Percentiles rank a stretch among this genome's conserved stretches.
Conservation (phyloP, 2,113 vertebrate species). For the Brachirus orientalis region DNA sequence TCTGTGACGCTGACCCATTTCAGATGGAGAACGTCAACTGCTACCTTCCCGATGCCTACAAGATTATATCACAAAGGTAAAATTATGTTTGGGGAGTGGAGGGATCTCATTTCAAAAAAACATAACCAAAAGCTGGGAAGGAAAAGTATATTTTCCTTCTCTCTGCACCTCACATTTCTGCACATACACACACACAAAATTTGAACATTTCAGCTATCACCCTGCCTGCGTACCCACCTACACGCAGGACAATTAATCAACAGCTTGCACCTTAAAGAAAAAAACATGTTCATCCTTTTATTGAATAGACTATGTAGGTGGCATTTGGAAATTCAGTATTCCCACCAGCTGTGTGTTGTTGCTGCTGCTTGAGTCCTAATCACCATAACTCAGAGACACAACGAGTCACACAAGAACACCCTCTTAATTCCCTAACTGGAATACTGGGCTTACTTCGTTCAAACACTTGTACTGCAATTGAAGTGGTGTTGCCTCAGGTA, state of each 20-base stretch:
- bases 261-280: conserved; percentile 31
- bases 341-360: conserved; percentile 58
- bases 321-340: conserved; percentile 53
- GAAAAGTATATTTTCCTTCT: conserved; percentile 9
- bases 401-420: conserved; percentile 60
- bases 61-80: conserved; percentile 99
- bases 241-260: conserved; percentile 42
- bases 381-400: conserved; percentile 47
- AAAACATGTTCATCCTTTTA: conserved; percentile 18
- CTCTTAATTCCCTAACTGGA: conserved; percentile 63
- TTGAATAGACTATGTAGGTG: conserved; percentile 49
- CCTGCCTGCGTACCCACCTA: conserved; percentile 23
- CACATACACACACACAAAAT: conserved; percentile 20
- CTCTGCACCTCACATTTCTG: not conserved
- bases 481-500: conserved; percentile 68
- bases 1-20: conserved; percentile 98
- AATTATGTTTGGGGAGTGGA: conserved; percentile 14
- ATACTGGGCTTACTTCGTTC: conserved; percentile 70
- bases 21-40: conserved; percentile 99
- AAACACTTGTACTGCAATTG: conserved; percentile 65
- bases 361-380: conserved; percentile 67
- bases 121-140: conserved; percentile 51
- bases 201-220: conserved; percentile 42
- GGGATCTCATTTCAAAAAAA: conserved; percentile 63
- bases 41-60: conserved; percentile 99